These are phyloP conservation scores for Cladopsammia gracilis DNA, from an alignment of 64 coral and sea anemone species.

Conservation along the genomic window DNA sequence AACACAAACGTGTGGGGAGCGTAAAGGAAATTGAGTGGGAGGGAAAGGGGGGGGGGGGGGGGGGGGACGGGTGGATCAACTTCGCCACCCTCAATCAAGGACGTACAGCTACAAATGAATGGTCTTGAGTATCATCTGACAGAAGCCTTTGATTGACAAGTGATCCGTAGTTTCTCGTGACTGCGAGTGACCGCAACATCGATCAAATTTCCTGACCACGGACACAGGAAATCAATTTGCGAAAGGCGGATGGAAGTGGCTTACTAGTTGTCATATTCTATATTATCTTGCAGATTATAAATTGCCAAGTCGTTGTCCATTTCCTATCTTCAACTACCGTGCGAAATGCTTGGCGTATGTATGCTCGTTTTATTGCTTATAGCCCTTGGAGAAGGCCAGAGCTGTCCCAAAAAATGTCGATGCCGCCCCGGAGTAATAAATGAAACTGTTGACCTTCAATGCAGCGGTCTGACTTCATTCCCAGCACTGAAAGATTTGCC, in stretches of 20 bases:
- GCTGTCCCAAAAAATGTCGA: background rate
- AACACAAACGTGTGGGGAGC: too few species aligned
- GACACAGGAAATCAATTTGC: background rate
- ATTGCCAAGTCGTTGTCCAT: background rate
- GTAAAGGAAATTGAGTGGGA: too few species aligned
- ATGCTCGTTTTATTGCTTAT: background rate
- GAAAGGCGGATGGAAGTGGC: background rate
- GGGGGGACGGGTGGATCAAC: too few species aligned
- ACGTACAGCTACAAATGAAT: too few species aligned
- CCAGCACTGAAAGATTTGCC: constrained; percentile 1
- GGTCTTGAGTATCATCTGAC: background rate
- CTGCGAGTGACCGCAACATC: background rate
- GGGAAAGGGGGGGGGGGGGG: too few species aligned
- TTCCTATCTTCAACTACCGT: background rate
- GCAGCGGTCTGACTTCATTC: background rate
- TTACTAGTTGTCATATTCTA: background rate
- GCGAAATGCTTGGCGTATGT: background rate
- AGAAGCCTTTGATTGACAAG: background rate
- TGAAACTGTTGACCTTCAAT: background rate
- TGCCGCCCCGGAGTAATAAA: background rate
- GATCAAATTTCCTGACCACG: background rate
- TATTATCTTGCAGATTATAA: constrained; percentile 5
- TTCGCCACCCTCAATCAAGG: too few species aligned
- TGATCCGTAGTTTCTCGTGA: constrained; percentile 9
- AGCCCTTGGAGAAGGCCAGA: background rate